Conservation (phyloP, 2,888 invertebrate species). For the Ornithoptera priamus region DNA sequence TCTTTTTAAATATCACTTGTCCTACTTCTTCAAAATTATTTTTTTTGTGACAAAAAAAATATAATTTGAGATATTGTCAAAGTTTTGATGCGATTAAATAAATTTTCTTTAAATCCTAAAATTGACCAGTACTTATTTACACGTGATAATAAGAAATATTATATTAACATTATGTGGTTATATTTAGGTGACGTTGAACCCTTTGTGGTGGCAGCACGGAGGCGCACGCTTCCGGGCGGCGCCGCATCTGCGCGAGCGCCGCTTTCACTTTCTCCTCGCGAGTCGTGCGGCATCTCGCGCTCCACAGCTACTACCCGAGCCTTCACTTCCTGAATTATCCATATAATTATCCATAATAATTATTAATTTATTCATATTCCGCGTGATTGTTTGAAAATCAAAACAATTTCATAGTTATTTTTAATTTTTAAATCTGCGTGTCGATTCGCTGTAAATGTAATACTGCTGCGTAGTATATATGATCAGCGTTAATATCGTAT, state of each 20-base stretch:
- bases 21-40: too few species aligned
- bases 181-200: constrained; percentile 33
- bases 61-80: neutral
- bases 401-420: neutral
- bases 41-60: neutral
- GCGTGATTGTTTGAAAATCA: constrained; percentile 49
- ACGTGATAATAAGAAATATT: neutral
- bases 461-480: neutral
- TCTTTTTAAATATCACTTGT: constrained; percentile 2
- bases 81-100: neutral
- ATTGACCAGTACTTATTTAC: neutral
- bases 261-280: constrained; percentile 77
- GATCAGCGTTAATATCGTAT: neutral
- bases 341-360: constrained; percentile 36
- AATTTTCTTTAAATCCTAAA: neutral
- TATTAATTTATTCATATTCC: constrained; percentile 48
- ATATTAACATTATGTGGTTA: neutral
- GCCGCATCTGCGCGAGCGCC: constrained; percentile 70
- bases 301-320: constrained; percentile 49
- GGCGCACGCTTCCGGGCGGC: constrained; percentile 73
- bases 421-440: neutral
- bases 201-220: constrained; percentile 57
- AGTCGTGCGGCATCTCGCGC: constrained; percentile 61
- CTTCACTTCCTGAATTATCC: constrained; percentile 63
- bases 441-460: neutral